Evolutionary conservation across 2,797 vertebrate species (phyloP), one percentile per base, ranked within the genome.

Genomic region (Telmatherina bonti): DNA sequence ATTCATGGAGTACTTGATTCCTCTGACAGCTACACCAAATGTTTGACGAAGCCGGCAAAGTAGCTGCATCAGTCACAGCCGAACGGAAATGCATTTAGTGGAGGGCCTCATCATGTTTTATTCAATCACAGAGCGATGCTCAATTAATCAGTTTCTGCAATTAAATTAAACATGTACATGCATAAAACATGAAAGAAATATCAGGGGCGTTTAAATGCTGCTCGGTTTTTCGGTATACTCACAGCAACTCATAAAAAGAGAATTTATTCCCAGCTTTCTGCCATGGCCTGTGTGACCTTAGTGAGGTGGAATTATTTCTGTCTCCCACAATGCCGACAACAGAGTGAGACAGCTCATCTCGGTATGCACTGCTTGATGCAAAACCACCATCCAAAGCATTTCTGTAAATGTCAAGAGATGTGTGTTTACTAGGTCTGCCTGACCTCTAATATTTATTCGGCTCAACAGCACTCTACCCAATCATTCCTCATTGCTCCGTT

Each of bases 61-160:
- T 90, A 90, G 85, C 84, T 51, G 88, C 93, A 95, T 95, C 93
- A 89, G 91, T 95, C 94, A 95, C 91, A 93, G 88, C 63, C 79
- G 77, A 92, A 61, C 89, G 88, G 84, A 95, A 95, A 94, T 91
- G 90, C 93, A 83, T 94, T 95, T 94, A 93, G 91, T 61, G 85
- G 83, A 87, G 90, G 90, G 89, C 92, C 81, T 93, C 92, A 88
- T 94, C 93, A 93, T 94, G 93, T 93, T 94, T 95, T 93, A 95
- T 94, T 93, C 93, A 94, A 94, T 95, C 92, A 94, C 86, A 79
- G 74, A 79, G 86, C 76, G 63, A 85, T 81, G 88, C 91, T 92
- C 93, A 93, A 94, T 95, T 94, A 94, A 95, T 95, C 94, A 94
- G 93, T 91, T 93, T 92, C 91, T 88, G 88, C 90, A 93, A 95